phyloP scores from a whole-genome alignment of 2,113 vertebrate genomes.

The Forbesichthys papilliferus region DNA sequence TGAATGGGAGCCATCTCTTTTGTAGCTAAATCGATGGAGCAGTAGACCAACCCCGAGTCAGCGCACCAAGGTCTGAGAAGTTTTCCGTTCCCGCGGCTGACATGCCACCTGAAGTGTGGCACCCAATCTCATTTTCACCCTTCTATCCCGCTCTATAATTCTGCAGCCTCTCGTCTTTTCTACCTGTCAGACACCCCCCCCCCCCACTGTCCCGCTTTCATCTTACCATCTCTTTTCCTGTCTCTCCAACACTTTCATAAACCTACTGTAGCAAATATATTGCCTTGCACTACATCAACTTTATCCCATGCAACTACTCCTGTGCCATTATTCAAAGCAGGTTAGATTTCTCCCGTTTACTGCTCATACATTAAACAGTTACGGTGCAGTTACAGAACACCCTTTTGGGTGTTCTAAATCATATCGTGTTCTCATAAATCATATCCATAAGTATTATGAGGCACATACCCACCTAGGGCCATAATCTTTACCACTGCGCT shows the following conservation, averaged over 20 bases:
- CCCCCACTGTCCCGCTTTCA: constrained; percentile 4
- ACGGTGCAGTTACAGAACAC: constrained; percentile 13
- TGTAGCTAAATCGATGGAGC: constrained; percentile 50
- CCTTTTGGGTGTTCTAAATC: background rate
- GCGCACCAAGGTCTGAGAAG: constrained; percentile 32
- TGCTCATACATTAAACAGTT: no score
- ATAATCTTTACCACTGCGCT: constrained; percentile 21
- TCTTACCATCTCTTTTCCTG: background rate
- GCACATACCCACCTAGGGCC: background rate
- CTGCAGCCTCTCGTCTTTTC: constrained; percentile 28
- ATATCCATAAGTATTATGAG: constrained; percentile 17
- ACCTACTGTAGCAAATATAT: background rate
- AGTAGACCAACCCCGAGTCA: constrained; percentile 40
- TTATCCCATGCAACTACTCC: constrained; percentile 32
- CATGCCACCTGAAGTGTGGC: constrained; percentile 52
- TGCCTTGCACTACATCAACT: no score
- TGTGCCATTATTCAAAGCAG: constrained; percentile 34
- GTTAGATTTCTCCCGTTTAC: background rate
- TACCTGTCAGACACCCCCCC: background rate
- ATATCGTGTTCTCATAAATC: background rate
- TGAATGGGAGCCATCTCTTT: constrained; percentile 26
- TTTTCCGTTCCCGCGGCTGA: constrained; percentile 49
- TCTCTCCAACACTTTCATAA: background rate
- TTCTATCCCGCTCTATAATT: constrained; percentile 31
- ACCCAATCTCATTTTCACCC: constrained; percentile 58